Percentiles rank a stretch among this genome's conserved stretches.
These are phyloP conservation scores for Rutilus rutilus DNA, from an alignment of 2,113 vertebrate species.

Conservation along the genomic window DNA sequence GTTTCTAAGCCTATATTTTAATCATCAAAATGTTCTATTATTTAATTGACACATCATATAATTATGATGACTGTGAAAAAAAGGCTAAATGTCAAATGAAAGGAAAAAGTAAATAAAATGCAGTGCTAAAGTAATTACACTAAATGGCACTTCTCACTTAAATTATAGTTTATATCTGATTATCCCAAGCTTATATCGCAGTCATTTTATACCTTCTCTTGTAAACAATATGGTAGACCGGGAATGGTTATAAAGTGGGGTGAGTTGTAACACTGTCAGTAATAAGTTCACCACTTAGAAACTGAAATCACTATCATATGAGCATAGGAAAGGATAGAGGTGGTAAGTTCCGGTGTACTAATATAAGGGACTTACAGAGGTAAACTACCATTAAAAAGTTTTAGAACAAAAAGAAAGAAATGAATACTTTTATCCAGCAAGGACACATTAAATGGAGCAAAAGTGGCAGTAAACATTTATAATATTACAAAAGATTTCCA, in stretches of 20 bases:
- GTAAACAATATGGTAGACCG: neutral
- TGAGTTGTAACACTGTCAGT: neutral
- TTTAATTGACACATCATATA: neutral
- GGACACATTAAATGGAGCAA: too few species aligned
- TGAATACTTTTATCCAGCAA: too few species aligned
- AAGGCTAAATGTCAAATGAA: constrained; percentile 1
- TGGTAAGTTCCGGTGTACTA: too few species aligned
- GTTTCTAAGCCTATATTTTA: constrained; percentile 9
- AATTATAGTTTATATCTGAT: neutral
- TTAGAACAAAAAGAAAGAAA: too few species aligned
- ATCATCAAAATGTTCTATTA: constrained; percentile 12
- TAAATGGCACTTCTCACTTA: constrained; percentile 1
- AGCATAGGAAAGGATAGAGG: neutral
- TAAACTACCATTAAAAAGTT: too few species aligned
- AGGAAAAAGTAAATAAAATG: constrained; percentile 4
- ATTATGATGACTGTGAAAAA: constrained; percentile 6
- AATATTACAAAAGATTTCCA: too few species aligned
- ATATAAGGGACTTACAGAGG: too few species aligned
- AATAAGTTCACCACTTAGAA: neutral
- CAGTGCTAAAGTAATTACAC: constrained; percentile 17
- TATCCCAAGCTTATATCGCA: neutral
- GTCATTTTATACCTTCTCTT: neutral
- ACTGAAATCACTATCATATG: neutral
- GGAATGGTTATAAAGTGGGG: neutral
- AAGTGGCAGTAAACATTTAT: too few species aligned